Base-by-base conservation (phyloP, 2,797 vertebrate species). In the Momotus momota region DNA sequence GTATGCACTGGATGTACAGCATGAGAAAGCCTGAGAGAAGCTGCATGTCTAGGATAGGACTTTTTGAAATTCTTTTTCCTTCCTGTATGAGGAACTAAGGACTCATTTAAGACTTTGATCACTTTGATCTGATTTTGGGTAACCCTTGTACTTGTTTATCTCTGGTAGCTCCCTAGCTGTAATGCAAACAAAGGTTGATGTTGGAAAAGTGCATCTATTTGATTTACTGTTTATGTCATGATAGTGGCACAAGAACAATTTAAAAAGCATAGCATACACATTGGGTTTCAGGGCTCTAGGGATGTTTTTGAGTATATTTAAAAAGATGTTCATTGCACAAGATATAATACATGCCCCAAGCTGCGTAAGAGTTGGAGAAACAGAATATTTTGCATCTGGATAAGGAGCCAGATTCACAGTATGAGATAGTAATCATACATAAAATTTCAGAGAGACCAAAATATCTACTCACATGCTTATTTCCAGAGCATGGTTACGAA, bases 381-480 rank as follows among this genome's bases (percentile, higher is more conserved):
- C 6, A 4, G 60, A 86, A 91, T 71, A 67, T 52, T 85, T 92
- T 92, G 25, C 52, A 74, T 88, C 55, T 95, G 74, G 45, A 64
- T 89, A 74, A 88, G 61, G 12, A 95, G 64, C 18, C 33, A 80
- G 77, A 94, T 82, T 86, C 81, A 90, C 20, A 64, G 51, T 71
- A 89, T 92, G 69, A 93, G 60, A 84, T 77, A 86, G 66, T 80
- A 87, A 86, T 61, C 49, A 78, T 64, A 82, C 55, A 90, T 58
- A 90, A 81, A 69, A 86, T 88, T 94, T 92, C 58, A 90, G 55
- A 80, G 35, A 81, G 19, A 69, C 40, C 61, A 80, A 82, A 94
- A 87, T 93, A 86, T 84, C 86, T 90, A 79, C 57, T 31, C 69
- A 78, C 12, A 3, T 81, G 57, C 61, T 85, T 87, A 54, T 81